Evolutionary conservation across 2,797 vertebrate species (phyloP), one percentile per base, ranked within the genome.

Genomic region (Acanthiza pusilla): DNA sequence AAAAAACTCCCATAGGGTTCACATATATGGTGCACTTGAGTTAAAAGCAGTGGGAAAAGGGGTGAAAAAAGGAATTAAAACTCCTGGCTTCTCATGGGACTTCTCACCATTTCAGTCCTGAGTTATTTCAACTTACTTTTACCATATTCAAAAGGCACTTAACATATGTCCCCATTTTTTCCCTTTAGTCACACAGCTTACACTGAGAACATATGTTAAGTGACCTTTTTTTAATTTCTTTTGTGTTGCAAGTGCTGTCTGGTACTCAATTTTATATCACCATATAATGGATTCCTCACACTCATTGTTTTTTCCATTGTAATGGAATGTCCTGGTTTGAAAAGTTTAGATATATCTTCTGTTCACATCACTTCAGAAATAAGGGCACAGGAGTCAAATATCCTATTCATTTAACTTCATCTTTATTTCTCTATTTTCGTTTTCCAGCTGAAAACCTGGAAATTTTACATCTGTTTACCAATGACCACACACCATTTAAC

Each of bases 401-500:
- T 71, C 7, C 4, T 50, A 10, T 60, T 81, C 55, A 66, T 17
- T 80, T 81, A 60, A 71, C 8, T 83, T 67, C 1, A 0, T 58
- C 36, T 79, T 93, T 81, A 81, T 85, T 93, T 94, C 51, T 63
- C 23, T 34, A 38, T 85, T 89, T 93, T 76, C 5, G 12, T 73
- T 85, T 89, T 89, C 73, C 32, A 71, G 3, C 53, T 63, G 36
- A 89, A 88, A 91, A 40, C 7, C 26, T 93, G 21, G n/a, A 88
- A 88, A 60, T 90, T 93, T 92, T 93, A 67, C 70, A 76, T 84
- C 58, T 95, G 74, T 95, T 93, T 96, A 93, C 71, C 45, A 88
- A 38, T 50, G 67, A 45, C 60, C 68, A 90, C 48, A 79, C 58
- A 57, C 30, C 55, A 84, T 92, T 93, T 92, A 90, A 82, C 67